Evolutionary conservation across 2,888 invertebrate genomes (phyloP).

Genomic region (Pterobdella sp.): DNA sequence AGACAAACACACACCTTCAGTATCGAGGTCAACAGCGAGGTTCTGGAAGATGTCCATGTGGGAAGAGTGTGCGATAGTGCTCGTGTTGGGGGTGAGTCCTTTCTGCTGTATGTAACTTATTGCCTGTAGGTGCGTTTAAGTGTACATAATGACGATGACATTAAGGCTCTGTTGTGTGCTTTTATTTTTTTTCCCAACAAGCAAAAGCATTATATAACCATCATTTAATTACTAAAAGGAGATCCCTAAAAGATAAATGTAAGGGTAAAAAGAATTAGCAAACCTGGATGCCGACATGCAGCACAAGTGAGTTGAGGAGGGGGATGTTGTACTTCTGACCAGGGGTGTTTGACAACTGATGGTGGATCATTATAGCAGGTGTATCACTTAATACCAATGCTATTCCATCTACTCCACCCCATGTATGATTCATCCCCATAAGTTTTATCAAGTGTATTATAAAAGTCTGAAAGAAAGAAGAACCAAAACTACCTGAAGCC

Average conservation of each 20-base stretch:
- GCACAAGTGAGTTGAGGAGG: constrained; percentile 88
- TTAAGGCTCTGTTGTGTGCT: not conserved
- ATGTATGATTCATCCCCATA: too few species aligned
- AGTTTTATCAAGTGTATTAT: not conserved
- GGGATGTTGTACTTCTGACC: constrained; percentile 89
- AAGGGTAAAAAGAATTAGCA: not conserved
- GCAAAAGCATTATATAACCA: too few species aligned
- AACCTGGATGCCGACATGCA: constrained; percentile 80
- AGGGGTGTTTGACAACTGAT: constrained; percentile 56
- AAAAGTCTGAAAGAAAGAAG: not conserved
- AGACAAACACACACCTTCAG: constrained; percentile 64
- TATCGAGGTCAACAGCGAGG: constrained; percentile 91
- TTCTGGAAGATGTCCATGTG: constrained; percentile 99
- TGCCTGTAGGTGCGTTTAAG: constrained; percentile 59
- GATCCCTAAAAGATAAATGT: not conserved
- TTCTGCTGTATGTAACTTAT: constrained; percentile 82
- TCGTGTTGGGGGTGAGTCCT: constrained; percentile 84
- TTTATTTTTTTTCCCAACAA: too few species aligned
- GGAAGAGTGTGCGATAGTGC: constrained; percentile 87
- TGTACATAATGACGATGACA: not conserved
- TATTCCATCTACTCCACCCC: too few species aligned
- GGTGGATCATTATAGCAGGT: too few species aligned
- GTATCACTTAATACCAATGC: too few species aligned
- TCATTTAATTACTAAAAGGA: too few species aligned
- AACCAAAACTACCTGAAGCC: constrained; percentile 63